A percentile compares a stretch with the other conserved stretches of the same genome.
phyloP scores from a whole-genome alignment of 2,888 invertebrate species.

The Geophilus truncorum region DNA sequence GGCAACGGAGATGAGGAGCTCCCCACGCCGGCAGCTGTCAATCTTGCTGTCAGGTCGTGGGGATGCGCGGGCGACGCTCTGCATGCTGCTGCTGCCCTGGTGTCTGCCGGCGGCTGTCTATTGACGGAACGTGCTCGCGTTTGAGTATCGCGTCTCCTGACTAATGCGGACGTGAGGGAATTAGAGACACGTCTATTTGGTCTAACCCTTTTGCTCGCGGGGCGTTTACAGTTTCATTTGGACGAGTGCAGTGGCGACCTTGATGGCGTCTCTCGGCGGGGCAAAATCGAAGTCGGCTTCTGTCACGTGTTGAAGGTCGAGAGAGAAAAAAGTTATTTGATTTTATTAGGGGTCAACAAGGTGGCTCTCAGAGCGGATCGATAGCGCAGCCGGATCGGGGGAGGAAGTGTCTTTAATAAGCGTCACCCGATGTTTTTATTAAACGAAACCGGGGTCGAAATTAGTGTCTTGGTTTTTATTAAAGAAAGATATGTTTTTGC shows the following conservation, averaged over 20 bases:
- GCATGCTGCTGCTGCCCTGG: slow-evolving; percentile 9
- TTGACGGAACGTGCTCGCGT: slow-evolving; percentile 29
- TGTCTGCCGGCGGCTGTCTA: slow-evolving; percentile 8
- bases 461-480: background rate
- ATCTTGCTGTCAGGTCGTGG: slow-evolving; percentile 25
- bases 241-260: background rate
- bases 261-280: background rate
- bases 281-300: background rate
- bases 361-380: background rate
- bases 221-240: background rate
- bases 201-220: background rate
- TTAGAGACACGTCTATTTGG: background rate
- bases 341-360: background rate
- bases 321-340: background rate
- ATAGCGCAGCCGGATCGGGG: background rate
- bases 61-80: background rate
- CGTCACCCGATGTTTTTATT: background rate
- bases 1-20: background rate
- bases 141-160: background rate
- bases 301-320: background rate
- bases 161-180: slow-evolving; percentile 10
- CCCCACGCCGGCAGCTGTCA: slow-evolving; percentile 28
- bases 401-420: background rate
- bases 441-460: background rate
- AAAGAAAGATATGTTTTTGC: background rate